Percentiles rank a stretch among this genome's conserved stretches.
phyloP scores from a whole-genome alignment of 2,113 vertebrate species.

The Psittacara wagleri region DNA sequence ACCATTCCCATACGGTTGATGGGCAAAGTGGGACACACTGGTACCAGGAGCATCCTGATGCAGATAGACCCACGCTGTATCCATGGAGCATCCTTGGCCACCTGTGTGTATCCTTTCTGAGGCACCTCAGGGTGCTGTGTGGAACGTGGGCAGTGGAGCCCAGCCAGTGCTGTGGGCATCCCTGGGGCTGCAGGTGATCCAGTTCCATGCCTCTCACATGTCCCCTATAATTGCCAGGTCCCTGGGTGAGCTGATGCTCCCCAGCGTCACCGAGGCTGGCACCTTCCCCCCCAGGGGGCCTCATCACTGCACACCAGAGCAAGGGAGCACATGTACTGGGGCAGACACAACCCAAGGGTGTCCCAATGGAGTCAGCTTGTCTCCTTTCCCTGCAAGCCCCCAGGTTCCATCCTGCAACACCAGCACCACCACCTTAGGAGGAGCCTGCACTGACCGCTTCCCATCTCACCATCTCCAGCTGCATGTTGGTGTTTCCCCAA shows the following conservation, averaged over 20 bases:
- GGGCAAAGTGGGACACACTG: neutral
- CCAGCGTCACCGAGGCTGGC: neutral
- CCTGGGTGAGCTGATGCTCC: neutral
- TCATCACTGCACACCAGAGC: accelerated
- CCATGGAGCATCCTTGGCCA: neutral
- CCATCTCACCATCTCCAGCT: neutral
- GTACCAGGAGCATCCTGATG: neutral
- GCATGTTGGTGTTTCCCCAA: neutral
- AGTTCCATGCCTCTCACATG: neutral
- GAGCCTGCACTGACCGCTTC: neutral
- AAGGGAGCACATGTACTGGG: neutral
- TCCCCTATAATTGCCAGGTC: neutral
- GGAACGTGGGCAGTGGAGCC: neutral
- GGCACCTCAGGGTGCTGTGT: accelerated
- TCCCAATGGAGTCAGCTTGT: neutral
- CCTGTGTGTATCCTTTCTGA: neutral
- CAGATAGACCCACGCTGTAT: neutral
- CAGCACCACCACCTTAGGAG: neutral
- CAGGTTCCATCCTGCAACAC: neutral
- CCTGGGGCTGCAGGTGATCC: neutral
- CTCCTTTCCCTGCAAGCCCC: neutral
- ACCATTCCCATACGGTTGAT: neutral
- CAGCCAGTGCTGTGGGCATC: neutral
- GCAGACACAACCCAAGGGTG: neutral
- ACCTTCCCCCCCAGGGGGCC: neutral